Conservation (phyloP, 1,140 invertebrate genomes). For the Galendromus occidentalis region DNA sequence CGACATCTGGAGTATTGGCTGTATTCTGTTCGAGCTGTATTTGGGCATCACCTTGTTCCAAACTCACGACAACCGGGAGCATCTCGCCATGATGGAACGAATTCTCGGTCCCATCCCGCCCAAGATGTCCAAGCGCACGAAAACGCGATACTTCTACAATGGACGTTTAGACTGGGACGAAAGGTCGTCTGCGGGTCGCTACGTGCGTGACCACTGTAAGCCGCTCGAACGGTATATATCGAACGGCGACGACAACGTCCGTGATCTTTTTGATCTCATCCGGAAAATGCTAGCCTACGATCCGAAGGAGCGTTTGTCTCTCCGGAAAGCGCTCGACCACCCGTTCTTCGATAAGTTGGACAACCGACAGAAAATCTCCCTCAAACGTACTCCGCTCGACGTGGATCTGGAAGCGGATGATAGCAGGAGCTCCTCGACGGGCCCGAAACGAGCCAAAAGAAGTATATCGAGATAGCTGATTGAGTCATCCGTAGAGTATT, state of each 20-base stretch:
- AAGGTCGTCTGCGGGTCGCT: slow-evolving; percentile 22
- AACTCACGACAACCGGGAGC: slow-evolving; percentile 39
- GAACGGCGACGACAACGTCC: neutral
- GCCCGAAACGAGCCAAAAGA: too few relatives aligned
- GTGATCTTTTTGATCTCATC: slow-evolving; percentile 28
- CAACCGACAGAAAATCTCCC: neutral
- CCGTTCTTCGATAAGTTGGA: slow-evolving; percentile 24
- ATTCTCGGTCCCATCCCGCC: slow-evolving; percentile 35
- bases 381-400: too few relatives aligned
- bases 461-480: too few relatives aligned
- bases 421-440: too few relatives aligned
- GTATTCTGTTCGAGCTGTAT: slow-evolving; percentile 39
- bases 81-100: slow-evolving; percentile 40
- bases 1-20: slow-evolving; percentile 39
- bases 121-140: slow-evolving; percentile 27
- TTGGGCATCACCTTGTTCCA: slow-evolving; percentile 38
- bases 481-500: too few relatives aligned
- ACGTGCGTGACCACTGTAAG: slow-evolving; percentile 31
- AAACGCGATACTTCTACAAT: slow-evolving; percentile 19
- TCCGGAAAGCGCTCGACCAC: slow-evolving; percentile 27
- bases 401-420: too few relatives aligned
- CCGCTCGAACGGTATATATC: slow-evolving; percentile 22
- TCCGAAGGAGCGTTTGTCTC: slow-evolving; percentile 25
- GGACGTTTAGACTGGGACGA: slow-evolving; percentile 25
- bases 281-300: slow-evolving; percentile 31